Conservation (phyloP, 2,888 invertebrate species). For the Pristionchus exspectatus region DNA sequence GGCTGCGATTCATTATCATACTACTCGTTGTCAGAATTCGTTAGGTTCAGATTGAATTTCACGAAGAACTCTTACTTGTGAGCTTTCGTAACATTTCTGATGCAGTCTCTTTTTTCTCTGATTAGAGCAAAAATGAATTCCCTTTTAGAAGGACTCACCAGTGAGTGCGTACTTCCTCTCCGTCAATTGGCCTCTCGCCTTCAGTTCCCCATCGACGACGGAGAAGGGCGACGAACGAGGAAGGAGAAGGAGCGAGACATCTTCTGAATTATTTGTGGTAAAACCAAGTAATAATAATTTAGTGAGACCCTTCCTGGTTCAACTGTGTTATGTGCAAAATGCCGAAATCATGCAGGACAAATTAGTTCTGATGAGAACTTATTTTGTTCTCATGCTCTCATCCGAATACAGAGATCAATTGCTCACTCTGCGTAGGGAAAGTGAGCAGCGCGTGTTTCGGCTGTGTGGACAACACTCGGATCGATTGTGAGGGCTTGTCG, state of each 20-base stretch:
- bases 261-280: not conserved
- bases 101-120: too few species aligned
- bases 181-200: constrained; percentile 32
- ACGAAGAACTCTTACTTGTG: too few species aligned
- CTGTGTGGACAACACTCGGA: constrained; percentile 2
- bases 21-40: not conserved
- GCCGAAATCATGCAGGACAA: too few species aligned
- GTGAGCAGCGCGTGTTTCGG: constrained; percentile 42
- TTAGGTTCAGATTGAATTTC: not conserved
- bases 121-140: too few species aligned
- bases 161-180: constrained; percentile 34
- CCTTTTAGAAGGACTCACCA: not conserved
- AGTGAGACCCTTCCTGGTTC: not conserved
- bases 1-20: not conserved
- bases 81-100: too few species aligned
- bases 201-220: constrained; percentile 25
- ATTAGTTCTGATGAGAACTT: not conserved
- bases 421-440: constrained; percentile 45
- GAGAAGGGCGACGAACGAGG: constrained; percentile 36
- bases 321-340: too few species aligned
- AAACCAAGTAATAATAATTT: not conserved
- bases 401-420: not conserved
- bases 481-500: constrained; percentile 40
- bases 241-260: constrained; percentile 34
- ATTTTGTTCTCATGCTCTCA: not conserved